phyloP scores from a whole-genome alignment of 1,140 invertebrate species.

The Orussus abietinus region DNA sequence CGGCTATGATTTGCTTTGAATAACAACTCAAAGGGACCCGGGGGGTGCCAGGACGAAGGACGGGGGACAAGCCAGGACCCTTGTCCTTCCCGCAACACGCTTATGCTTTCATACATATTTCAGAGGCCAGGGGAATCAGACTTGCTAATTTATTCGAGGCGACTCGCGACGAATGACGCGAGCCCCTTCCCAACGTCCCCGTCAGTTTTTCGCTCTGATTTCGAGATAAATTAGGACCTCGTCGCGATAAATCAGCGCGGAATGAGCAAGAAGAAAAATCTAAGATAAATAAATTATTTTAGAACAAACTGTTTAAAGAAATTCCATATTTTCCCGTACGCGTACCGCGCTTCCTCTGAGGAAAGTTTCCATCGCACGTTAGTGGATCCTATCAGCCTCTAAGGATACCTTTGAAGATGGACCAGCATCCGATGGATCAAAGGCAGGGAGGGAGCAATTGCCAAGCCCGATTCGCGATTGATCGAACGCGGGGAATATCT shows the following conservation, averaged over 20 bases:
- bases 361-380: slow-evolving; percentile 12
- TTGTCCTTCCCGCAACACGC: slow-evolving; percentile 24
- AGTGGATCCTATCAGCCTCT: too few relatives aligned
- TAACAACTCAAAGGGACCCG: slow-evolving; percentile 47
- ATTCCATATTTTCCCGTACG: slow-evolving; percentile 6
- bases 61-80: slow-evolving; percentile 14
- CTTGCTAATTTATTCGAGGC: slow-evolving; percentile 38
- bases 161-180: neutral
- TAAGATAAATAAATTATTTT: too few relatives aligned
- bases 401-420: too few relatives aligned
- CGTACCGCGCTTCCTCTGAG: neutral
- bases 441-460: too few relatives aligned
- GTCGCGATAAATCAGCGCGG: too few relatives aligned
- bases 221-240: too few relatives aligned
- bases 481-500: too few relatives aligned
- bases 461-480: too few relatives aligned
- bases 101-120: slow-evolving; percentile 49
- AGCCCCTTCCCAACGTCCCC: neutral
- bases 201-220: slow-evolving; percentile 11
- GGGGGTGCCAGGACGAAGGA: slow-evolving; percentile 21
- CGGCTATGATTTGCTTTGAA: slow-evolving; percentile 47
- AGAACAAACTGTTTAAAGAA: too few relatives aligned
- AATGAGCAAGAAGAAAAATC: too few relatives aligned
- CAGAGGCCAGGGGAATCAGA: slow-evolving; percentile 36
- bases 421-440: too few relatives aligned